Percentiles rank a stretch among this genome's conserved stretches.
These are phyloP conservation scores for Heliconius hewitsoni DNA, from an alignment of 1,140 invertebrate genomes.

Conservation along the genomic window DNA sequence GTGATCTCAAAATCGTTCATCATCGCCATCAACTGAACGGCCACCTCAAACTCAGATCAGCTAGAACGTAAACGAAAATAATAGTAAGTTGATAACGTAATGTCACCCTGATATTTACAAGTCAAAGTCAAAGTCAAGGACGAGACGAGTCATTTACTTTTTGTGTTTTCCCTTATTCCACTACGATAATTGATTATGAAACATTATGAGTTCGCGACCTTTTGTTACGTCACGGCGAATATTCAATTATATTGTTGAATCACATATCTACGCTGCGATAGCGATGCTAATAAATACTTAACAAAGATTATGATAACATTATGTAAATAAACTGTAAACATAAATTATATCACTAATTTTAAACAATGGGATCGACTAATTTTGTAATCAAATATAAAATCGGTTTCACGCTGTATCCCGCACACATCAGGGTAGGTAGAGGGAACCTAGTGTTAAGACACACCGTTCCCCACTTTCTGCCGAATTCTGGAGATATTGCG, in stretches of 20 bases:
- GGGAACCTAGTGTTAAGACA: no score
- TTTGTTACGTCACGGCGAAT: conserved; percentile 33
- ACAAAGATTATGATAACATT: conserved; percentile 1
- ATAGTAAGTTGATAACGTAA: neutral
- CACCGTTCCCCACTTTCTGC: no score
- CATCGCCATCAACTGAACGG: neutral
- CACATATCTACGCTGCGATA: neutral
- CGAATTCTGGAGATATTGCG: no score
- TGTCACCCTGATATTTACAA: conserved; percentile 36
- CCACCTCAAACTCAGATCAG: conserved; percentile 14
- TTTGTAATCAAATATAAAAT: no score
- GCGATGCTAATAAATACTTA: neutral
- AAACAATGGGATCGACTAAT: neutral
- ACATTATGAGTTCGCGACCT: conserved; percentile 45
- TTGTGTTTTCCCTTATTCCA: conserved; percentile 34
- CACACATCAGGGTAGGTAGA: no score
- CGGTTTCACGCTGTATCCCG: no score
- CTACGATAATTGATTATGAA: conserved; percentile 43
- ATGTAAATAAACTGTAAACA: neutral
- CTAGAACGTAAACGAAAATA: neutral
- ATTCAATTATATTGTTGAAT: neutral
- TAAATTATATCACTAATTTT: neutral
- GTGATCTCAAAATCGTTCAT: neutral
- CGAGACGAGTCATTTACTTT: conserved; percentile 39
- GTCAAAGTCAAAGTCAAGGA: conserved; percentile 39